Evolutionary conservation across 1,140 invertebrate genomes (phyloP).

Genomic region (Choristoneura fumiferana): DNA sequence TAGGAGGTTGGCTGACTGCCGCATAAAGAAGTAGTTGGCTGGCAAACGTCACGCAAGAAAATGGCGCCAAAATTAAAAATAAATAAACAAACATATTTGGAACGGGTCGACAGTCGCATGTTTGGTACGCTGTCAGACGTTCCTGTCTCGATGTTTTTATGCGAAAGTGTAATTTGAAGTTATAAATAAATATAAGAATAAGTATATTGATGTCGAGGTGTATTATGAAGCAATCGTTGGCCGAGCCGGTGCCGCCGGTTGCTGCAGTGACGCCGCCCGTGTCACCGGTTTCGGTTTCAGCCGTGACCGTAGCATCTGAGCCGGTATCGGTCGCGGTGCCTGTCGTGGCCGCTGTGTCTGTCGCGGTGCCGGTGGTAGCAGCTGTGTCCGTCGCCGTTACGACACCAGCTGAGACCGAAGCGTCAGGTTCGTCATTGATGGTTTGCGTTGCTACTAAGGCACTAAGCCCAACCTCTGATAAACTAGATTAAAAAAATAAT

Average conservation of each 20-base stretch:
- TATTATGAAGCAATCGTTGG: conserved; percentile 65
- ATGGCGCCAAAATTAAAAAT: conserved; percentile 76
- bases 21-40: conserved; percentile 45
- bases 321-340: conserved; percentile 20
- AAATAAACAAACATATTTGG: conserved; percentile 74
- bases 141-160: conserved; percentile 30
- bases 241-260: conserved; percentile 48
- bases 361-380: conserved; percentile 21
- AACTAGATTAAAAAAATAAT: too few relatives aligned
- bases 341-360: conserved; percentile 15
- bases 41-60: conserved; percentile 53
- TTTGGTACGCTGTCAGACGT: conserved; percentile 58
- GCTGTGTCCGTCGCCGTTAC: conserved; percentile 25
- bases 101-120: conserved; percentile 69
- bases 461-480: too few relatives aligned
- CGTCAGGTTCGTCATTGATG: conserved; percentile 42
- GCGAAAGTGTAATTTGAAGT: conserved; percentile 30
- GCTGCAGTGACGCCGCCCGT: conserved; percentile 21
- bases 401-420: conserved; percentile 35
- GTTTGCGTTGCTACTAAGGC: background rate
- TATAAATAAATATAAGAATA: conserved; percentile 32
- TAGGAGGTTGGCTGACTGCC: conserved; percentile 20
- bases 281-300: conserved; percentile 26
- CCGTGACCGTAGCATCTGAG: conserved; percentile 22
- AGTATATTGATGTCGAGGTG: conserved; percentile 53